phyloP scores from a whole-genome alignment of 2,888 invertebrate genomes.

The Agriopis marginaria region DNA sequence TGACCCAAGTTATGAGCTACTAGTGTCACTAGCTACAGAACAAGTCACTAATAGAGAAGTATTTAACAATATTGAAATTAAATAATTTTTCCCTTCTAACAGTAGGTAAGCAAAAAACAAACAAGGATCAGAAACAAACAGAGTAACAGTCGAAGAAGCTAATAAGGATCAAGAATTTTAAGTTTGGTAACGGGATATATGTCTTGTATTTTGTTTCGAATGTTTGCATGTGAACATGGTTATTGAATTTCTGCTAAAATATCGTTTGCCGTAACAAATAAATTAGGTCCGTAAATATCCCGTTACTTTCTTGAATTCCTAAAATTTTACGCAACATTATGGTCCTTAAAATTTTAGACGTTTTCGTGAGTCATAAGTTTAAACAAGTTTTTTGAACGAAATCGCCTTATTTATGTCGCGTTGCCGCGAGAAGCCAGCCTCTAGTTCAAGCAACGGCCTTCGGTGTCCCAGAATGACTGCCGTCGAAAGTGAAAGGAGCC shows the following conservation, averaged over 20 bases:
- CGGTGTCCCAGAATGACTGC: slow-evolving; percentile 27
- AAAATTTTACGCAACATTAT: neutral
- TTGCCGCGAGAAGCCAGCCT: neutral
- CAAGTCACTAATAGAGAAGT: neutral
- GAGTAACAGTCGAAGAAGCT: neutral
- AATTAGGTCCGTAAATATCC: neutral
- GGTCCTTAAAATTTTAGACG: neutral
- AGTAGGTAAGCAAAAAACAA: neutral
- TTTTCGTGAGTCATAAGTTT: neutral
- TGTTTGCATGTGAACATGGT: neutral
- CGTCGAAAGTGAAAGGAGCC: slow-evolving; percentile 64
- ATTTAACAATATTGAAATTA: neutral
- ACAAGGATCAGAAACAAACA: neutral
- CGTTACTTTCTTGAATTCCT: slow-evolving; percentile 3
- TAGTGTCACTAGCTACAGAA: neutral
- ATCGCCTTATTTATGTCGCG: slow-evolving; percentile 4
- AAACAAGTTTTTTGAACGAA: slow-evolving; percentile 11
- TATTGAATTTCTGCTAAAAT: neutral
- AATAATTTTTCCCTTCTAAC: neutral
- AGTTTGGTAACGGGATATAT: neutral
- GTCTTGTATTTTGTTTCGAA: neutral
- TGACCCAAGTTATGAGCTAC: no score
- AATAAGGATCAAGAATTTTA: neutral
- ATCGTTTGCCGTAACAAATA: neutral
- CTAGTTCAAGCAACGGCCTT: slow-evolving; percentile 36